Percentiles rank a stretch among this genome's conserved stretches.
Conservation (phyloP, 2,113 vertebrate species). For the Monopterus albus region DNA sequence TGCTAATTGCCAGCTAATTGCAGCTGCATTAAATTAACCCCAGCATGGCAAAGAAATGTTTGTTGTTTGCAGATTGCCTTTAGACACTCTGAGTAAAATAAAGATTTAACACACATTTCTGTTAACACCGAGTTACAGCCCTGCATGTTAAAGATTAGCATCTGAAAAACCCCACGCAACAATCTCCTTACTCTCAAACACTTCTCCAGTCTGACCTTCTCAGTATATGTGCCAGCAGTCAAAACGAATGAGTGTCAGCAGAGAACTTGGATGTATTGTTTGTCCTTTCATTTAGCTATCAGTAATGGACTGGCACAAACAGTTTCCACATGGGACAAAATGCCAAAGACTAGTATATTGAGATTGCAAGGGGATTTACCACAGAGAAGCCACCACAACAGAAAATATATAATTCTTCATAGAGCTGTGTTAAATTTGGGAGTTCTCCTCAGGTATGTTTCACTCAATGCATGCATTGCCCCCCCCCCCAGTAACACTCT, state of each 20-base stretch:
- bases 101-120: not conserved
- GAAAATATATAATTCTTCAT: not conserved
- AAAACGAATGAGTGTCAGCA: conserved; percentile 27
- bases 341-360: conserved; percentile 5
- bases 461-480: not conserved
- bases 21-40: not conserved
- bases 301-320: conserved; percentile 2
- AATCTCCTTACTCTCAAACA: conserved; percentile 1
- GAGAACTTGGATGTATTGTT: conserved; percentile 25
- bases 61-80: not conserved
- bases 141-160: conserved; percentile 2
- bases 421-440: not conserved
- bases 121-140: not conserved
- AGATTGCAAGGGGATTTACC: conserved; percentile 15
- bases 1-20: no score
- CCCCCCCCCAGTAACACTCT: not conserved
- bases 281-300: conserved; percentile 21
- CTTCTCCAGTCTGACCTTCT: conserved; percentile 23
- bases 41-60: not conserved
- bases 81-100: not conserved
- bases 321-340: conserved; percentile 1
- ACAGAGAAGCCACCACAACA: not conserved
- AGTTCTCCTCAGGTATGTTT: not conserved
- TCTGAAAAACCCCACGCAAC: not conserved
- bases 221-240: conserved; percentile 21